Percentiles rank a stretch among this genome's conserved stretches.
phyloP scores from a whole-genome alignment of 2,113 vertebrate genomes.

The Butastur rufipennis region DNA sequence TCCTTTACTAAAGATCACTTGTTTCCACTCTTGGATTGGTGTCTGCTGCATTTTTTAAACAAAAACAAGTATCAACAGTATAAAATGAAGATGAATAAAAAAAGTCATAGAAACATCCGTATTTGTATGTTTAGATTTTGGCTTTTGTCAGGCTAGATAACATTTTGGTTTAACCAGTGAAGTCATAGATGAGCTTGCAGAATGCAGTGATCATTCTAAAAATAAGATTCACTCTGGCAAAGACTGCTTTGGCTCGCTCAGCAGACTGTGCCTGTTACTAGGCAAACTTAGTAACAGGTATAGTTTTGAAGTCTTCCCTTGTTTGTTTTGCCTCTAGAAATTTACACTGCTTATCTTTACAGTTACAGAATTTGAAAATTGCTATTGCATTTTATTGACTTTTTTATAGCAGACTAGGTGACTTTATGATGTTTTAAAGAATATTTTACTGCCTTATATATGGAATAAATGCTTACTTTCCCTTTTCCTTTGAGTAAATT shows the following conservation, averaged over 20 bases:
- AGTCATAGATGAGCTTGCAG: background rate
- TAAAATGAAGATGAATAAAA: background rate
- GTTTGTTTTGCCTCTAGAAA: background rate
- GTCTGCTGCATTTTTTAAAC: background rate
- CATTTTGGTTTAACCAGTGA: background rate
- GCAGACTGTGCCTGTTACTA: background rate
- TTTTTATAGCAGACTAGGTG: background rate
- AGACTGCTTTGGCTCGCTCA: background rate
- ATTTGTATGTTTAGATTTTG: background rate
- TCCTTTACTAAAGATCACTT: background rate
- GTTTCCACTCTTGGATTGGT: background rate
- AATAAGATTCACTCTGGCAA: constrained; percentile 15
- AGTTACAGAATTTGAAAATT: background rate
- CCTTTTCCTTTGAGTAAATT: background rate
- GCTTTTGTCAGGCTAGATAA: background rate
- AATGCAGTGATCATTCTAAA: constrained; percentile 7
- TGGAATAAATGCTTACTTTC: background rate
- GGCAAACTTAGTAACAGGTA: background rate
- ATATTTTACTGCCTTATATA: background rate
- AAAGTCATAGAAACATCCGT: background rate
- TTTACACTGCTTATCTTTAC: background rate
- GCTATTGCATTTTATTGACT: background rate
- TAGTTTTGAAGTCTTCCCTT: background rate
- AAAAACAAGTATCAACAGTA: background rate
- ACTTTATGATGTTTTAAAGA: background rate